Evolutionary conservation across 2,113 vertebrate species (phyloP), one percentile per base, ranked within the genome.

Genomic region (Turdus rufiventris): DNA sequence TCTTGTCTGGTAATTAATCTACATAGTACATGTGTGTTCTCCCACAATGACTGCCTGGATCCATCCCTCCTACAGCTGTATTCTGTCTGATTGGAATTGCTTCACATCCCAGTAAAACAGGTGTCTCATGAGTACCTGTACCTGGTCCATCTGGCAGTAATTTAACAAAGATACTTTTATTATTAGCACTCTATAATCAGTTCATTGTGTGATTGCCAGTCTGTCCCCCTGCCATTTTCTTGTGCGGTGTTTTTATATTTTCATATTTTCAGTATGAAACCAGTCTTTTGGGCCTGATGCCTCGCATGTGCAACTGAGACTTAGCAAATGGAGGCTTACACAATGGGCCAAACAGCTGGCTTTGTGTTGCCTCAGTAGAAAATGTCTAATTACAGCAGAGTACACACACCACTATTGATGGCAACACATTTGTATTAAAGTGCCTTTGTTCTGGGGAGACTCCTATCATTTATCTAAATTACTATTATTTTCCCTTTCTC

Each of bases 381-480:
- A 95, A 95, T 79, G 75, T 68, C 94, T 97, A 97, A 97, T 97
- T 97, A 95, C 84, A 86, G 81, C 81, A 72, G 65, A 88, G 75
- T 93, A 97, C 48, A 95, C 90, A 97, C 1, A 2, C 67, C 34
- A 45, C 78, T 50, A 56, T 26, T 92, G 91, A 97, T 92, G 91
- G 91, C 88, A 96, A 95, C 88, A 95, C 92, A 95, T 95, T 96
- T 89, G 70, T 94, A 94, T 95, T 97, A 94, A 96, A 96, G 87
- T 86, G 84, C 84, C 54, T 96, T 96, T 97, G 89, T 96, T 95
- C 91, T 77, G 60, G 10, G 45, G 67, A 88, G 42, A 94, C 71
- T 91, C 61, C 94, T 92, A 96, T 96, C 91, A 94, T 96, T 97
- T 97, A 88, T 96, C 90, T 89, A 96, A 97, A 97, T 97, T 38